Evolutionary conservation across 1,140 invertebrate species (phyloP), one percentile per base, ranked within the genome.

Genomic region (Schlechtendalia chinensis): DNA sequence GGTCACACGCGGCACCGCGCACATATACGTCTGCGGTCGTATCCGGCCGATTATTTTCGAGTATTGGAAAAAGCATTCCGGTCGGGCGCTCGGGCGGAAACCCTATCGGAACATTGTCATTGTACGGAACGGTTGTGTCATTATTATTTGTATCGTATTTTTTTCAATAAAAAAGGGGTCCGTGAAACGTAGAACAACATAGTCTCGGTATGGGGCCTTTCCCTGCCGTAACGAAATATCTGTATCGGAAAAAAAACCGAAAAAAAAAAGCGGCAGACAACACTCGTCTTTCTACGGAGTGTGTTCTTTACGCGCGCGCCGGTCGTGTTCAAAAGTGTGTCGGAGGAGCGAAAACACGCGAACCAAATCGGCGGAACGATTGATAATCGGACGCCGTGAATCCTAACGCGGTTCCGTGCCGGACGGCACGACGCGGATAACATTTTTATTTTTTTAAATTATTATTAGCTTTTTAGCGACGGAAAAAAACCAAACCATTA

Each of bases 11-110:
- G 39, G 74, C 59, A 45, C 53, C 74, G 11, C 19, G 45, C 54
- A 22, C n/a, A 69, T 50, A 69, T 56, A 56, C 54, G 74, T 58
- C 56, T 61, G 75, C 58, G 59, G 75, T 59, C 56, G 50, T 59
- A 61, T 79, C 75, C 75, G 56, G 75, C 24, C 24, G 75, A 61
- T 72, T 79, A 79, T 63, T 63, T 72, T 72, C 24, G 47, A 72
- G 47, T 54, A 72, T n/a, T 32, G 19, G 27, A 72, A 72, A 72
- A 72, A 72, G 53, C 58, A 79, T 79, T 79, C 75, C 63, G 75
- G 75, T 79, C 29, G 75, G 61, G 75, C 63, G 58, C 75, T 79
- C 75, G 22, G 58, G 56, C 63, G 75, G 54, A 79, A 79, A 79
- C 56, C 58, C 39, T 50, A 79, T 79, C 39, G 29, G 58, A 63